Evolutionary conservation across 2,888 invertebrate species (phyloP).

Genomic region (Xiphydria camelus): DNA sequence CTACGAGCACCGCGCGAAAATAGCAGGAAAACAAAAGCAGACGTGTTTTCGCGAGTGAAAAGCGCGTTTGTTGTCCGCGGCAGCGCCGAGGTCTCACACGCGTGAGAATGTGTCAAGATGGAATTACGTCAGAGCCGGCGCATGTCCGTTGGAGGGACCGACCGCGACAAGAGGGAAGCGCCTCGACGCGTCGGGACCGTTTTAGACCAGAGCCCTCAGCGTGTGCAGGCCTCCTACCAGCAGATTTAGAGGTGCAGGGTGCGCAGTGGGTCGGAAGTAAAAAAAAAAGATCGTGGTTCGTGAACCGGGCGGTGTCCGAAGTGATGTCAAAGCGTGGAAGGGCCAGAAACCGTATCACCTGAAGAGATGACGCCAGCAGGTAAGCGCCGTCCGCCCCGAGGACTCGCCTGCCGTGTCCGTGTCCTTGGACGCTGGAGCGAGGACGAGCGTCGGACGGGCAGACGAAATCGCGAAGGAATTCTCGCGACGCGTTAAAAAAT

Average conservation of each 20-base stretch:
- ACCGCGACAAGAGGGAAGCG: conserved; percentile 17
- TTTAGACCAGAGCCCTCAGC: conserved; percentile 51
- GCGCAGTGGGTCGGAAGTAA: conserved; percentile 24
- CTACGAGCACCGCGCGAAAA: not conserved
- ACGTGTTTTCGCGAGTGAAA: conserved; percentile 14
- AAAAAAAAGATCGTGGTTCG: conserved; percentile 13
- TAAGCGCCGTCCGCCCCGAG: too few relatives aligned
- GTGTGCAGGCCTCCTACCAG: conserved; percentile 42
- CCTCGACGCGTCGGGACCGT: conserved; percentile 40
- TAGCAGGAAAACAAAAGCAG: not conserved
- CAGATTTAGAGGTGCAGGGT: conserved; percentile 45
- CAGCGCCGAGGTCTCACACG: not conserved
- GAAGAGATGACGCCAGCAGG: conserved; percentile 54
- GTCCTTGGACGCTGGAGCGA: too few relatives aligned
- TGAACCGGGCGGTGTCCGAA: conserved; percentile 16
- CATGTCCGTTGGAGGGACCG: conserved; percentile 32
- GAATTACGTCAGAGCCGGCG: conserved; percentile 33
- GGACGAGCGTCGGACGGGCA: too few relatives aligned
- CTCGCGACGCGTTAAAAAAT: too few relatives aligned
- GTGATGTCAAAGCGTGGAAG: conserved; percentile 45
- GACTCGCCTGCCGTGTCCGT: too few relatives aligned
- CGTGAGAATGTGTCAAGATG: conserved; percentile 10
- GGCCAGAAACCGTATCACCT: conserved; percentile 35
- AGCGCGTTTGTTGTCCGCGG: conserved; percentile 11
- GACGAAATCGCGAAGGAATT: too few relatives aligned